Conservation (phyloP, 2,888 invertebrate genomes). For the Rhorus exstirpatorius region DNA sequence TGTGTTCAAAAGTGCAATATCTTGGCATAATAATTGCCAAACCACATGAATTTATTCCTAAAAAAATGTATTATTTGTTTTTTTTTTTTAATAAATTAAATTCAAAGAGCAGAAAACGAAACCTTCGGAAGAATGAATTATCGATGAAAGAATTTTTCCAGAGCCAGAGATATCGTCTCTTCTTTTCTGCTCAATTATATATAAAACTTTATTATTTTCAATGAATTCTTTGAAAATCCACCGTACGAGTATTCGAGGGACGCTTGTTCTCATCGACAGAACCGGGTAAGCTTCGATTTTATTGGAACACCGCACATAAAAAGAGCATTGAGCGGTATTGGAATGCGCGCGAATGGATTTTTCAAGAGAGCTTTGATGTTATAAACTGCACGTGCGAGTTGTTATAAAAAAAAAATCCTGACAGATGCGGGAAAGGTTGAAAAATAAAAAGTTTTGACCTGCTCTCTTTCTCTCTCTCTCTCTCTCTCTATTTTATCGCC, state of each 20-base stretch:
- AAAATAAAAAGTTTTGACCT: slow-evolving; percentile 46
- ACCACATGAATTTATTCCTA: no score
- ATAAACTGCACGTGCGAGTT: slow-evolving; percentile 43
- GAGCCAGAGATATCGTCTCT: not conserved
- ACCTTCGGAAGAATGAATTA: no score
- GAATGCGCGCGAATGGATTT: slow-evolving; percentile 13
- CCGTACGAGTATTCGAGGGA: not conserved
- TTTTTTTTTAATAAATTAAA: no score
- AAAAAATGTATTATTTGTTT: no score
- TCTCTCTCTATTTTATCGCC: not conserved
- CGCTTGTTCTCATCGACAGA: not conserved
- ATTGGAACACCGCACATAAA: not conserved
- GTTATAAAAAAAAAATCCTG: slow-evolving; percentile 19
- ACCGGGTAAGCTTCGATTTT: not conserved
- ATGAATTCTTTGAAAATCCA: not conserved
- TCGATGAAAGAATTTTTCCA: not conserved
- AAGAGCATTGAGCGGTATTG: not conserved
- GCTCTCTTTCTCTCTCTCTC: not conserved
- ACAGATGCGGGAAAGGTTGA: slow-evolving; percentile 1
- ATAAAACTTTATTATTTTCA: not conserved
- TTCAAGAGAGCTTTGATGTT: slow-evolving; percentile 56
- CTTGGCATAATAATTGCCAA: no score
- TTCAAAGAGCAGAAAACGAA: no score
- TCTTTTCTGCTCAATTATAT: not conserved
- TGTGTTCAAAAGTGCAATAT: no score